Percentiles rank a stretch among this genome's conserved stretches.
Conservation (phyloP, 2,113 vertebrate genomes). For the Harpagus bidentatus region DNA sequence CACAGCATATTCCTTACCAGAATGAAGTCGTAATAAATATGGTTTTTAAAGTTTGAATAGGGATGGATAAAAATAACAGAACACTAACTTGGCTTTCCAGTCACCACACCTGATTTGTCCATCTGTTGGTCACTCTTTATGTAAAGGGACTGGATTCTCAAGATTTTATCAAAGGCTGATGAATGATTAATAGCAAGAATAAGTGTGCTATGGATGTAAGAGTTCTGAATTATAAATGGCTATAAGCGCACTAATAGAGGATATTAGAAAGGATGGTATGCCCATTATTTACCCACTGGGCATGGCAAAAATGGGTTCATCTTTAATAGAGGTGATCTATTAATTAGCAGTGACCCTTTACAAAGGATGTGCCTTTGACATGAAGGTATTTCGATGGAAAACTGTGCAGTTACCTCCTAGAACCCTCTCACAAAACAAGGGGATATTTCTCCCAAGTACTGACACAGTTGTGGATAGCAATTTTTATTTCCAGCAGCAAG, state of each 20-base stretch:
- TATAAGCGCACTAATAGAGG: not conserved
- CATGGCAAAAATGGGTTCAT: not conserved
- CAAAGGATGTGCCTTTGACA: not conserved
- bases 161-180: not conserved
- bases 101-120: not conserved
- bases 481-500: not conserved
- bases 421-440: not conserved
- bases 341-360: not conserved
- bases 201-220: not conserved
- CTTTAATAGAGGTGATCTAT: not conserved
- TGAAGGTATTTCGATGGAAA: not conserved
- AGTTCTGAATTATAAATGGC: not conserved
- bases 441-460: not conserved
- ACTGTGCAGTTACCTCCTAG: not conserved
- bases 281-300: not conserved
- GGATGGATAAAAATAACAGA: not conserved
- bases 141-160: not conserved
- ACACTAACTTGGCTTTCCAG: not conserved
- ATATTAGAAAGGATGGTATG: not conserved
- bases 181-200: constrained; percentile 6
- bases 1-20: not conserved
- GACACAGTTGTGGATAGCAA: not conserved
- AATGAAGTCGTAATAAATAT: not conserved
- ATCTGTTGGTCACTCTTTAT: not conserved
- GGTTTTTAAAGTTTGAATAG: not conserved